Percentiles rank a stretch among this genome's conserved stretches.
These are phyloP conservation scores for Neomonachus schauinslandi DNA, from an alignment of 2,113 vertebrate genomes.

Conservation along the genomic window DNA sequence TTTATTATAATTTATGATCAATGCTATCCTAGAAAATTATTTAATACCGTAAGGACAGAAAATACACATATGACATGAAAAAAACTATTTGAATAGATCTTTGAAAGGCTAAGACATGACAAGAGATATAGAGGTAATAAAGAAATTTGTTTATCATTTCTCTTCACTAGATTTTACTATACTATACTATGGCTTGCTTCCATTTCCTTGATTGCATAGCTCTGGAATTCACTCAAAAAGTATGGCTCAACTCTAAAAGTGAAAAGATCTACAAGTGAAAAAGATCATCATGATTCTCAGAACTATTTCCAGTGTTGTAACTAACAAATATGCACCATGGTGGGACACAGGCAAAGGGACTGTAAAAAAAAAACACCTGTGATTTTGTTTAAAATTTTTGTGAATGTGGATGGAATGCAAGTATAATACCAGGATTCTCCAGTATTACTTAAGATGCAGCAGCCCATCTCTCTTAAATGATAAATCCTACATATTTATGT, in stretches of 20 bases:
- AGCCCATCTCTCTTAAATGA: slow-evolving; percentile 22
- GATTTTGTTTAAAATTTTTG: neutral
- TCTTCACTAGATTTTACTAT: slow-evolving; percentile 13
- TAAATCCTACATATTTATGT: neutral
- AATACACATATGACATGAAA: neutral
- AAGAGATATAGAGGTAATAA: neutral
- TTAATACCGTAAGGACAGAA: neutral
- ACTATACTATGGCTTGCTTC: neutral
- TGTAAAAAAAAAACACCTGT: neutral
- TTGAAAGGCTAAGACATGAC: neutral
- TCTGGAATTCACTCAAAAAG: slow-evolving; percentile 38
- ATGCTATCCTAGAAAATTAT: neutral
- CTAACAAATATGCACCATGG: neutral
- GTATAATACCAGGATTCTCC: neutral
- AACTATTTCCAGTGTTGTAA: neutral
- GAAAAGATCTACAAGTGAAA: slow-evolving; percentile 29
- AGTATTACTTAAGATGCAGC: neutral
- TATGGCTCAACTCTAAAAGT: neutral
- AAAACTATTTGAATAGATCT: neutral
- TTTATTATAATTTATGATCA: neutral
- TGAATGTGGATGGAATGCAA: neutral
- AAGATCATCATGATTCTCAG: neutral
- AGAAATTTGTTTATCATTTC: neutral
- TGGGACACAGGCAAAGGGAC: neutral
- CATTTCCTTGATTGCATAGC: slow-evolving; percentile 7